A percentile compares a stretch with the other conserved stretches of the same genome.
Evolutionary conservation across 2,113 vertebrate species (phyloP).

Genomic region (Urocitellus parryii): DNA sequence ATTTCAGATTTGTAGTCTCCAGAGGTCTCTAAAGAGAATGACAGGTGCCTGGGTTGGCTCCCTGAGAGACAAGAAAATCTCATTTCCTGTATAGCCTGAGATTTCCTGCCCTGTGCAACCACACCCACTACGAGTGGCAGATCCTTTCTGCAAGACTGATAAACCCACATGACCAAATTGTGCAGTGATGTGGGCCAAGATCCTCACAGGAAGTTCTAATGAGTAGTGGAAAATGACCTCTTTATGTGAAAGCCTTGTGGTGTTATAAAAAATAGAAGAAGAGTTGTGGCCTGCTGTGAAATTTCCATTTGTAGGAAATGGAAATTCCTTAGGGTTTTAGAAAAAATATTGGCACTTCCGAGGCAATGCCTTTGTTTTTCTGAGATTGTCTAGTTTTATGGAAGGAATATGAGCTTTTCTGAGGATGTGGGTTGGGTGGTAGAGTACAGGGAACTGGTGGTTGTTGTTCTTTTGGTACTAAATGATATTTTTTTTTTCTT

Average conservation of each 20-base stretch:
- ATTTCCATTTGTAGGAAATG: conserved; percentile 42
- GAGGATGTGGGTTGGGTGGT: neutral
- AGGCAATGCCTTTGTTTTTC: conserved; percentile 21
- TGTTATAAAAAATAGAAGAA: neutral
- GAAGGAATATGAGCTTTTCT: neutral
- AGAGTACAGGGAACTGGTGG: neutral
- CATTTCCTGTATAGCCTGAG: neutral
- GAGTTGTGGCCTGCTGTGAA: neutral
- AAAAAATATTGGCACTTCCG: neutral
- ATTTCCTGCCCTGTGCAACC: neutral
- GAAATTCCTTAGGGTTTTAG: conserved; percentile 36
- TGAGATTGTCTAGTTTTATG: conserved; percentile 5
- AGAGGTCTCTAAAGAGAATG: neutral
- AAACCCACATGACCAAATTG: neutral
- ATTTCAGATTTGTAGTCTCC: neutral
- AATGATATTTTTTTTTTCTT: conserved; percentile 55
- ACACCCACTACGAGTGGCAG: neutral
- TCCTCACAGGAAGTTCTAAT: conserved; percentile 7
- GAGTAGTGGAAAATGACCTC: conserved; percentile 43
- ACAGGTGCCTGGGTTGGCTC: neutral
- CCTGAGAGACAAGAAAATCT: neutral
- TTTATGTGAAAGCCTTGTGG: neutral
- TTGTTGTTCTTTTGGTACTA: conserved; percentile 68
- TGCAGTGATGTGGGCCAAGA: neutral
- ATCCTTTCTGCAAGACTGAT: neutral